Percentiles rank a stretch among this genome's conserved stretches.
These are phyloP conservation scores for Leptinotarsa defecta DNA, from an alignment of 1,140 invertebrate genomes.

Conservation along the genomic window DNA sequence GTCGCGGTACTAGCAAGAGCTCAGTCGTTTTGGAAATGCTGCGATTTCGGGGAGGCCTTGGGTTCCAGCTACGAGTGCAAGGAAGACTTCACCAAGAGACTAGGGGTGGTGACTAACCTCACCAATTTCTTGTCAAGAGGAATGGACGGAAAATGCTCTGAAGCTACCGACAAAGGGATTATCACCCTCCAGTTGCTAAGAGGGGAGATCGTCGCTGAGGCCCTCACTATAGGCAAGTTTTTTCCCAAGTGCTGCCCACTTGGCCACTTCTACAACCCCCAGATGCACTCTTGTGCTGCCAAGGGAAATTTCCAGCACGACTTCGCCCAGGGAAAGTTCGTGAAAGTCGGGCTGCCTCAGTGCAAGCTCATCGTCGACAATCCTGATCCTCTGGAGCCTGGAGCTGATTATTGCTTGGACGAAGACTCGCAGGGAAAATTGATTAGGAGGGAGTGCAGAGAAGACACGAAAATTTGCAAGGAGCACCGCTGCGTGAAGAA, in stretches of 20 bases:
- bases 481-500: constrained; percentile 34
- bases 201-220: background rate
- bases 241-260: constrained; percentile 43
- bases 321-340: constrained; percentile 26
- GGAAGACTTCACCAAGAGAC: constrained; percentile 3
- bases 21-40: background rate
- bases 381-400: background rate
- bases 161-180: background rate
- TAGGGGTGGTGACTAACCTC: constrained; percentile 3
- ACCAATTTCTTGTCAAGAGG: constrained; percentile 16
- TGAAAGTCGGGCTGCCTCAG: constrained; percentile 35
- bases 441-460: constrained; percentile 34
- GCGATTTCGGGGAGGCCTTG: background rate
- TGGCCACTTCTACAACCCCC: constrained; percentile 32
- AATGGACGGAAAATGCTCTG: constrained; percentile 17
- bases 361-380: constrained; percentile 37
- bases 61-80: constrained; percentile 2
- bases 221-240: background rate
- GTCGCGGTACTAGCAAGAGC: background rate
- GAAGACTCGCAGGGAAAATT: constrained; percentile 11
- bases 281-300: constrained; percentile 29
- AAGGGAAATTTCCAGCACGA: background rate
- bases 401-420: constrained; percentile 34
- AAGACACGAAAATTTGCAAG: constrained; percentile 30
- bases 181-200: background rate